Evolutionary conservation across 2,888 invertebrate species (phyloP).

Genomic region (Tipula confusa): DNA sequence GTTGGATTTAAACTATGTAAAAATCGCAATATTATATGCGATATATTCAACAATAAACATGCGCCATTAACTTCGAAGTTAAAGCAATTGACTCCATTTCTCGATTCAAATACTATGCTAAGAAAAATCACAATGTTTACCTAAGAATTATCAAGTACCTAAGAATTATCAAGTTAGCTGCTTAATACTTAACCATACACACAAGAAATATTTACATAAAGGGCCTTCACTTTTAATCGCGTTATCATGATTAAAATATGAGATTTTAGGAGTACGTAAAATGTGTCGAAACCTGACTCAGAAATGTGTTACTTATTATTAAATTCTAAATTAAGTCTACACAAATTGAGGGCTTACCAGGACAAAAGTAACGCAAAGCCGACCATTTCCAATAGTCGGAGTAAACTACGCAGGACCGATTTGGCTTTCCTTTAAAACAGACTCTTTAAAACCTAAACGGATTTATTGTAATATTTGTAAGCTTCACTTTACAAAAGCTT

Average conservation of each 20-base stretch:
- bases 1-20: too few species aligned
- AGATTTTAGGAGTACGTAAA: background rate
- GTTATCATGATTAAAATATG: background rate
- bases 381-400: too few species aligned
- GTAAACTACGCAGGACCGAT: background rate
- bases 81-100: too few species aligned
- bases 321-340: background rate
- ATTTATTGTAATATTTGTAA: background rate
- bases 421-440: background rate
- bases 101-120: too few species aligned
- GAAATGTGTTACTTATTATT: background rate
- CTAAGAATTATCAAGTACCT: background rate
- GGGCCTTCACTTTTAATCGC: background rate
- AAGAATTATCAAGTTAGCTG: background rate
- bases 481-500: background rate
- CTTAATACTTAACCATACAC: background rate
- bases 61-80: too few species aligned
- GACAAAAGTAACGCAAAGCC: background rate
- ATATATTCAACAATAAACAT: too few species aligned
- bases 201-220: too few species aligned
- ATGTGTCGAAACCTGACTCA: background rate
- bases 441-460: background rate
- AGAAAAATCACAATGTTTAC: too few species aligned
- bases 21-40: too few species aligned
- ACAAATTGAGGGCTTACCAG: background rate